Evolutionary conservation across 2,888 invertebrate genomes (phyloP).

Genomic region (Heteromyza rotundicornis): DNA sequence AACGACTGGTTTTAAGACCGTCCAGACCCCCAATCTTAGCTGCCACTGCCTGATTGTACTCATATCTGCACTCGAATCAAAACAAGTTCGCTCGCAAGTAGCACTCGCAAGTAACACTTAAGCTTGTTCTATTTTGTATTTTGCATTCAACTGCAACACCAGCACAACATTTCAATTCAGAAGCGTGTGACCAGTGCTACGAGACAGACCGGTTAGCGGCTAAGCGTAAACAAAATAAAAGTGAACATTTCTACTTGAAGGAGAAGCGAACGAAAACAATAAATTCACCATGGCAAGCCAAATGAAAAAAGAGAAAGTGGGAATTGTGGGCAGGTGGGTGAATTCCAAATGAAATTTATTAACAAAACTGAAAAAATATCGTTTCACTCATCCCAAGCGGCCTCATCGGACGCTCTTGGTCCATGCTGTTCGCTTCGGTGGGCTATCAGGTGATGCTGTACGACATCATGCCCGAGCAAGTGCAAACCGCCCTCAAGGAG

Average conservation of each 20-base stretch:
- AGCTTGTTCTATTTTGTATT: too few species aligned
- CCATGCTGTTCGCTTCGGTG: slow-evolving; percentile 93
- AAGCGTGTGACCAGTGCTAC: background rate
- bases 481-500: slow-evolving; percentile 75
- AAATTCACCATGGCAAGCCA: slow-evolving; percentile 34
- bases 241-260: background rate
- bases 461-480: slow-evolving; percentile 80
- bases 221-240: background rate
- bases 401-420: slow-evolving; percentile 94
- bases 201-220: background rate
- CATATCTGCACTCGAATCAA: too few species aligned
- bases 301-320: slow-evolving; percentile 71
- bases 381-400: too few species aligned
- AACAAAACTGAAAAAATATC: too few species aligned
- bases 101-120: too few species aligned
- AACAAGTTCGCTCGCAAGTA: too few species aligned
- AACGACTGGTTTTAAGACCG: too few species aligned
- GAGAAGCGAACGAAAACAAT: background rate
- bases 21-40: too few species aligned
- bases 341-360: background rate
- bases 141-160: background rate
- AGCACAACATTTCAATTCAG: background rate
- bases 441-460: slow-evolving; percentile 89
- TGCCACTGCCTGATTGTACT: too few species aligned
- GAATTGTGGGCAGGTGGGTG: slow-evolving; percentile 75